Base-by-base conservation (phyloP, 2,888 invertebrate genomes). In the Augiades crinisus region DNA sequence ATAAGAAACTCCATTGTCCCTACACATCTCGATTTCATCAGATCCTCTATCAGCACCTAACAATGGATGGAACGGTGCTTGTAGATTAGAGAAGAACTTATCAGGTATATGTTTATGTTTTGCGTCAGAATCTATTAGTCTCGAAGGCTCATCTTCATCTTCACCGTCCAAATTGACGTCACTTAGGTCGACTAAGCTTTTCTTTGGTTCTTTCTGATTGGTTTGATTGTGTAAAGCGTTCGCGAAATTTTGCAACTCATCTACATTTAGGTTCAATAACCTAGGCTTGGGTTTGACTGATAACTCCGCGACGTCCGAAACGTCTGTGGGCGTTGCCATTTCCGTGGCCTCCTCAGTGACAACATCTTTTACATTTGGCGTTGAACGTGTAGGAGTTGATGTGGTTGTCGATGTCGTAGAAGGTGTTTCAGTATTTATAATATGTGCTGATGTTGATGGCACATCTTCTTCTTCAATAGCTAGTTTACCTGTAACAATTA, bases 101-200 rank as follows among this genome's bases (percentile, higher is more conserved):
- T 87, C 84, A n/a, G 80, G 62, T 12, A 85, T 75, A 2, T 74
- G 62, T 44, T 67, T 73, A 44, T 63, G 65, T 47, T 75, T 75
- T n/a, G 63, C 57, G 0, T 72, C 72, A 46, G 54, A 55, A 31
- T 57, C 55, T 10, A 67, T 55, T 27, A 72, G 54, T 49, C 69
- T 72, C 0, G 72, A 61, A 2, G 68, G 64, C 8, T 84, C 85
- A 1, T 84, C 83, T 8, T 93, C 94, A 44, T 94, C 92, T 55
- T 91, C 81, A 30, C 60, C 91, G 61, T 94, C 94, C 89, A 95
- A 92, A 64, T 92, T 95, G 13, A 95, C 94, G 74, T 95, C 94
- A 71, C 95, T 95, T n/a, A 95, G 83, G 75, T 95, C 95, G 27
- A 88, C 76, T 31, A 88, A 58, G 44, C 61, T 62, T 60, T 83